phyloP scores from a whole-genome alignment of 2,113 vertebrate species.

The Seriola aureovittata region DNA sequence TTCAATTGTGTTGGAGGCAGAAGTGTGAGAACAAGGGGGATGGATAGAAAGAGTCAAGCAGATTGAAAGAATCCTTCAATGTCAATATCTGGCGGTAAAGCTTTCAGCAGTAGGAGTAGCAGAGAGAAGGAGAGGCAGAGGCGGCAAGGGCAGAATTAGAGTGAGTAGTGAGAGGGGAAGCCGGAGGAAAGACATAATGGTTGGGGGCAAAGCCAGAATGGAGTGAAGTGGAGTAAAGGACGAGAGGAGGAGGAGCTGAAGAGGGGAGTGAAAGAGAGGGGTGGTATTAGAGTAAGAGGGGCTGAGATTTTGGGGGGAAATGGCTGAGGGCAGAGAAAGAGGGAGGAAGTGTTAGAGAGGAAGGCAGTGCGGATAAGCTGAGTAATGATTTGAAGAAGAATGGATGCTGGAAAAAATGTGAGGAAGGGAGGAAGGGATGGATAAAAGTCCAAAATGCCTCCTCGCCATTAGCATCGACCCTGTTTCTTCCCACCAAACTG shows the following conservation, averaged over 20 bases:
- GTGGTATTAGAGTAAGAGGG: constrained; percentile 71
- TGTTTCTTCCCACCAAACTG: constrained; percentile 40
- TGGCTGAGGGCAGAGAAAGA: constrained; percentile 12
- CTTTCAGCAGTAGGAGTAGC: constrained; percentile 52
- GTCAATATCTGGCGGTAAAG: constrained; percentile 57
- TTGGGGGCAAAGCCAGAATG: constrained; percentile 66
- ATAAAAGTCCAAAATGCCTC: constrained; percentile 49
- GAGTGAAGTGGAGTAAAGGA: constrained; percentile 72
- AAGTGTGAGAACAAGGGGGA: constrained; percentile 49
- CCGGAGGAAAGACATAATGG: constrained; percentile 64
- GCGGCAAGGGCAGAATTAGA: constrained; percentile 67
- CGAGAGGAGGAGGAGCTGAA: constrained; percentile 51
- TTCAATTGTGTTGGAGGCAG: constrained; percentile 43
- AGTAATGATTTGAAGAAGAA: constrained; percentile 45
- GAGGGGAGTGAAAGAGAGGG: constrained; percentile 53
- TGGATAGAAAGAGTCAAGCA: constrained; percentile 61
- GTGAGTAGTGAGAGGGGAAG: constrained; percentile 59
- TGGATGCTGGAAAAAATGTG: constrained; percentile 16
- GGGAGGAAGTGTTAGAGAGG: constrained; percentile 21
- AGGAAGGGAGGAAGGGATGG: constrained; percentile 22
- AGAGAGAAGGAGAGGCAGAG: constrained; percentile 47
- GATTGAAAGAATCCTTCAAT: constrained; percentile 73
- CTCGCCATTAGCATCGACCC: constrained; percentile 25
- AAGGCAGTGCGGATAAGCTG: constrained; percentile 23
- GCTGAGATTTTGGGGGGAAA: constrained; percentile 26